These are phyloP conservation scores for Odontomachus brunneus DNA, from an alignment of 1,140 invertebrate species.

Conservation along the genomic window DNA sequence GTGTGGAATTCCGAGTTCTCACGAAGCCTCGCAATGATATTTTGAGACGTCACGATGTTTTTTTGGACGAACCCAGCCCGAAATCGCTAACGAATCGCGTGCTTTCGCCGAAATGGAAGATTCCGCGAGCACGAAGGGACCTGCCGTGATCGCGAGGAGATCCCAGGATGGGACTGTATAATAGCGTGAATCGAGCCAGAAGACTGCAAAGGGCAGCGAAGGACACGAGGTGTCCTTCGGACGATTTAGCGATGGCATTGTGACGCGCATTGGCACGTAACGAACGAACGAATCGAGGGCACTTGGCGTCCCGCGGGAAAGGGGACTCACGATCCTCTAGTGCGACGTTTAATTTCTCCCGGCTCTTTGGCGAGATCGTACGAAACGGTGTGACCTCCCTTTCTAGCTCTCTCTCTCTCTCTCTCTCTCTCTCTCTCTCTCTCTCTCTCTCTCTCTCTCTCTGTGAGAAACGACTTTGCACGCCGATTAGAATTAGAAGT, in stretches of 20 bases:
- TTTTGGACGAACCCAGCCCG: too few relatives aligned
- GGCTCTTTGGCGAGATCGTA: too few relatives aligned
- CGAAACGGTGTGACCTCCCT: too few relatives aligned
- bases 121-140: background rate
- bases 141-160: background rate
- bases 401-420: too few relatives aligned
- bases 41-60: too few relatives aligned
- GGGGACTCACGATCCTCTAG: background rate
- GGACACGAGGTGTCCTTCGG: constrained; percentile 24
- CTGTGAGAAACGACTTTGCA: too few relatives aligned
- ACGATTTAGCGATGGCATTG: constrained; percentile 35
- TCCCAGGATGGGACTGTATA: constrained; percentile 4
- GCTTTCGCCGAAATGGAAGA: background rate
- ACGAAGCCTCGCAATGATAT: too few relatives aligned
- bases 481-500: too few relatives aligned
- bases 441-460: too few relatives aligned
- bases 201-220: background rate
- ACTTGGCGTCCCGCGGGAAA: background rate
- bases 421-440: too few relatives aligned
- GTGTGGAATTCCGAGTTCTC: too few relatives aligned
- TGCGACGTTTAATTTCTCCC: background rate
- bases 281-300: background rate
- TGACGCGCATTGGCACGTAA: constrained; percentile 24
- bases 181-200: constrained; percentile 10
- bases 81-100: constrained; percentile 22